phyloP scores from a whole-genome alignment of 2,888 invertebrate genomes.

The Troglohyphantes excavatus region DNA sequence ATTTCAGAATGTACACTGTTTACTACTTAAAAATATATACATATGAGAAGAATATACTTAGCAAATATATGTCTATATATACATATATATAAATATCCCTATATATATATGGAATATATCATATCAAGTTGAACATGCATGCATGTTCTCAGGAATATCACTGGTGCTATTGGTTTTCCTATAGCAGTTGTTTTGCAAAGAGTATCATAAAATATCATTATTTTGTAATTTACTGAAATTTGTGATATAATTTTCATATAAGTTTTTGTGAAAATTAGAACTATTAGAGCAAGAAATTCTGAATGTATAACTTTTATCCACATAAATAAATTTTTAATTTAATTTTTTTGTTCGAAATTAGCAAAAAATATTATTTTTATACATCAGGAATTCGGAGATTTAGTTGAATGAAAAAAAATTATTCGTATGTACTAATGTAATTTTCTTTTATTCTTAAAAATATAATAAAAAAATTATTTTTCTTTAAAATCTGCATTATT shows the following conservation, averaged over 20 bases:
- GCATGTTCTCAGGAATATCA: constrained; percentile 70
- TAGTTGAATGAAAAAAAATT: too few relatives aligned
- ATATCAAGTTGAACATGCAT: constrained; percentile 67
- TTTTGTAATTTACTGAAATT: constrained; percentile 3
- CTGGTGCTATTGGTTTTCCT: constrained; percentile 75
- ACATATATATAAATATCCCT: constrained; percentile 48
- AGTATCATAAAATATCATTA: background rate
- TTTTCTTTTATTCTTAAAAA: too few relatives aligned
- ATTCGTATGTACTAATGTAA: too few relatives aligned
- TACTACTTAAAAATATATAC: constrained; percentile 13
- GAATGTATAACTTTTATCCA: too few relatives aligned
- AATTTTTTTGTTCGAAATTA: too few relatives aligned
- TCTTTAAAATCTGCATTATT: too few relatives aligned
- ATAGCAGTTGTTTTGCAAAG: constrained; percentile 20
- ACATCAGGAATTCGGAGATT: too few relatives aligned
- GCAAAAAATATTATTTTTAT: too few relatives aligned
- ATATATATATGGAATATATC: constrained; percentile 66
- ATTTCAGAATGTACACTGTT: constrained; percentile 10
- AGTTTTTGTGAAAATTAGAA: too few relatives aligned
- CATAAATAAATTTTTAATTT: too few relatives aligned
- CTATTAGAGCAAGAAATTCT: too few relatives aligned
- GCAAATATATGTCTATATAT: constrained; percentile 65
- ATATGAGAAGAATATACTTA: constrained; percentile 59
- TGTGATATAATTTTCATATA: background rate
- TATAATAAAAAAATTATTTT: too few relatives aligned